Evolutionary conservation across 2,888 invertebrate genomes (phyloP), one percentile per base, ranked within the genome.

Genomic region (Oeneis ivallda): DNA sequence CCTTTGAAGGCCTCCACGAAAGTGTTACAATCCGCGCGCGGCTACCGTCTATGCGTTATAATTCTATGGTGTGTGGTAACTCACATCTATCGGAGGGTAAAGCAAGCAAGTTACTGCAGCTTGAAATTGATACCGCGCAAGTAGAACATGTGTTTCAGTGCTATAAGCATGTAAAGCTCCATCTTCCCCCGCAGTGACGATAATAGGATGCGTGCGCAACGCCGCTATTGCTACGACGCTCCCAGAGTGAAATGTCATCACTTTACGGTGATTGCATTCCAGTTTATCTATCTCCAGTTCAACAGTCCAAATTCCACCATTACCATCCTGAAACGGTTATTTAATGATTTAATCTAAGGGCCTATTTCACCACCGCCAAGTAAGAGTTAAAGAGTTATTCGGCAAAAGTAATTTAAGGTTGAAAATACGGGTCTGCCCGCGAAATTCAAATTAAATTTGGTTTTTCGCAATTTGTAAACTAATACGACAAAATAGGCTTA

Each of bases 201-300:
- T 81, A 69, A 96, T 94, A 0, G 94, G 93, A 11, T 94, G 94
- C 67, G 94, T 92, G 0, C 96, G 95, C 13, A 96, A 93, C 0
- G 93, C 85, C 32, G 93, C 95, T 80, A 96, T 93, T 4, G 94
- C 94, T 0, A 93, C 87, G 0, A 98, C 93, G 1, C 92, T 86
- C 0, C 98, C 97, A 0, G 97, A 96, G 75, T 98, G 97, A 72
- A 94, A 95, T 0, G 93, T 93, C 72, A 95, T 93, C 58, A 94
- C 78, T 72, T 89, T 89, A 0, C 71, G 79, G 69, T 90, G 84
- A 74, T 85, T 72, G 69, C 89, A 89, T 65, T 89, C 84, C 45
- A 87, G 72, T 71, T 89, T 89, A 66, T 92, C 92, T 47, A 91
- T 81, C 64, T 92, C 92, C n/a, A 88, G 70, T 52, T 92, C 91